Evolutionary conservation across 1,140 invertebrate genomes (phyloP).

Genomic region (Zaprionus ghesquierei): DNA sequence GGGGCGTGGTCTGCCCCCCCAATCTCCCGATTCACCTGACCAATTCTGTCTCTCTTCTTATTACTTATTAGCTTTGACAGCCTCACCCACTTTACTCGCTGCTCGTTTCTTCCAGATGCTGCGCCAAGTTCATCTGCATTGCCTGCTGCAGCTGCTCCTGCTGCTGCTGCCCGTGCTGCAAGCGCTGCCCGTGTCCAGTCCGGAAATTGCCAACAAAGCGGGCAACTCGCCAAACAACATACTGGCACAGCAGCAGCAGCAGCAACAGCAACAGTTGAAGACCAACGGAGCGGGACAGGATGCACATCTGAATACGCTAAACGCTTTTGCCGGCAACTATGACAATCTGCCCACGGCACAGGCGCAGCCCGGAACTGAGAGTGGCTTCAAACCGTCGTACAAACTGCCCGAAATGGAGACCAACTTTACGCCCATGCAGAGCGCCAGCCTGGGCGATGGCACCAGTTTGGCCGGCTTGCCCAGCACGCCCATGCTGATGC

Average conservation of each 20-base stretch:
- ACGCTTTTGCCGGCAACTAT: constrained; percentile 68
- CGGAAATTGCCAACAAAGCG: constrained; percentile 62
- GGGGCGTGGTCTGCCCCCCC: neutral
- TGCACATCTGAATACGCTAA: constrained; percentile 69
- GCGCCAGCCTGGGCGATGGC: constrained; percentile 7
- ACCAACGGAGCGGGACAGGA: constrained; percentile 39
- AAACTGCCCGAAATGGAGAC: constrained; percentile 79
- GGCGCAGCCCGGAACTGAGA: constrained; percentile 22
- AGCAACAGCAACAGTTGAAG: constrained; percentile 35
- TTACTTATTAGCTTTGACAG: neutral
- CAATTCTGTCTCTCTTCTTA: neutral
- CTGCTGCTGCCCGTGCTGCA: constrained; percentile 20
- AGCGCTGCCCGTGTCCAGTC: constrained; percentile 61
- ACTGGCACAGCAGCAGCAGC: constrained; percentile 53
- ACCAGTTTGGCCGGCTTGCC: constrained; percentile 44
- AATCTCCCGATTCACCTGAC: too few species aligned
- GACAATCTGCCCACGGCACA: constrained; percentile 37
- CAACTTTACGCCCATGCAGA: constrained; percentile 76
- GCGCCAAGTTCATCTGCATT: constrained; percentile 1
- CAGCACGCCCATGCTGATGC: constrained; percentile 86
- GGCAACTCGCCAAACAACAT: constrained; percentile 56
- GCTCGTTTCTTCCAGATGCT: constrained; percentile 41
- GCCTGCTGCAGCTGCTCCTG: constrained; percentile 30
- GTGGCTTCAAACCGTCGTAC: constrained; percentile 72
- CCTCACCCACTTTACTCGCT: constrained; percentile 9